phyloP scores from a whole-genome alignment of 2,113 vertebrate genomes.

The Polypterus senegalus region DNA sequence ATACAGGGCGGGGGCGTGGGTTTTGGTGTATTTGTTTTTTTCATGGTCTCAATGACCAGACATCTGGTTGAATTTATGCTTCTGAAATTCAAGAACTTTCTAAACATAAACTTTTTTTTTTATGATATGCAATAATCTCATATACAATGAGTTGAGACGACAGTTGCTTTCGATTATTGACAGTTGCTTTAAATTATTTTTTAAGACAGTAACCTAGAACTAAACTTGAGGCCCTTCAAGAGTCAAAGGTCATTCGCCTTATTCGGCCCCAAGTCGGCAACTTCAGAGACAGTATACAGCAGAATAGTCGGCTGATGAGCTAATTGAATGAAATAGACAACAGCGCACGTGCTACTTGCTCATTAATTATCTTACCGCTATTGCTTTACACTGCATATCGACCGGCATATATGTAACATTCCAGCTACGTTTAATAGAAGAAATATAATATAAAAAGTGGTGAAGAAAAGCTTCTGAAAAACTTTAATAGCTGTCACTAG shows the following conservation, averaged over 20 bases:
- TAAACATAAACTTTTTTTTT: constrained; percentile 1
- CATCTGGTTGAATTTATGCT: constrained; percentile 16
- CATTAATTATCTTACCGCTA: constrained; percentile 50
- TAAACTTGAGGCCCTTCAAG: constrained; percentile 29
- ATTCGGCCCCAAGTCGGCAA: constrained; percentile 32
- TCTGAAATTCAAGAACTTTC: constrained; percentile 11
- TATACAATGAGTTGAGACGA: background rate
- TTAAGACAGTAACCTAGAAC: constrained; percentile 20
- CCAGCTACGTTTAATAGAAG: constrained; percentile 31
- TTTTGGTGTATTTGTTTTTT: too few species aligned
- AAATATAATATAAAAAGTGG: constrained; percentile 42
- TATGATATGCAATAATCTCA: constrained; percentile 9
- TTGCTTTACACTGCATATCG: constrained; percentile 25
- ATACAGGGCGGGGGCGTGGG: too few species aligned
- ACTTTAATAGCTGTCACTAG: constrained; percentile 37
- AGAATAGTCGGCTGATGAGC: constrained; percentile 50
- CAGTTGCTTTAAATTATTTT: constrained; percentile 35
- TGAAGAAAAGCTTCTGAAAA: constrained; percentile 27
- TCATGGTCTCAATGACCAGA: background rate
- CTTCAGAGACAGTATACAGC: constrained; percentile 39
- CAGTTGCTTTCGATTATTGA: constrained; percentile 25
- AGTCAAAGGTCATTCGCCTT: constrained; percentile 41
- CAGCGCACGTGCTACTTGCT: constrained; percentile 43
- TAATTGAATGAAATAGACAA: constrained; percentile 54
- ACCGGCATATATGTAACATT: constrained; percentile 30